Evolutionary conservation across 2,113 vertebrate species (phyloP).

Genomic region (Monarcha castaneiventris): DNA sequence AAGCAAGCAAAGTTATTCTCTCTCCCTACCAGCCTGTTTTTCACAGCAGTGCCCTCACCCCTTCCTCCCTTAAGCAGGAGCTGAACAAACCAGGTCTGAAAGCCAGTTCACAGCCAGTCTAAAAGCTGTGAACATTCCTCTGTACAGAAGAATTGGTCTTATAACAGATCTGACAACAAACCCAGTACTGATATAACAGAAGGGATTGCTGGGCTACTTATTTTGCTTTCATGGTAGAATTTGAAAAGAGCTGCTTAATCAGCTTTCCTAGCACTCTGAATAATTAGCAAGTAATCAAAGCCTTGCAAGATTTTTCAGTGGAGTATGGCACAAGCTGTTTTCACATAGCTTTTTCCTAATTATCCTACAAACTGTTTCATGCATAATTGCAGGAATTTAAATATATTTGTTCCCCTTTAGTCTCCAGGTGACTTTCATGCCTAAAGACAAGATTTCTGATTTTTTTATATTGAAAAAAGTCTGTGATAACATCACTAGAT

Average conservation of each 20-base stretch:
- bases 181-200: not conserved
- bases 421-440: constrained; percentile 24
- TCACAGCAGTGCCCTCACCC: not conserved
- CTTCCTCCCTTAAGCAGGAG: not conserved
- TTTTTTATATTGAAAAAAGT: not conserved
- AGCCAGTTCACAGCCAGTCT: not conserved
- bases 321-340: constrained; percentile 24
- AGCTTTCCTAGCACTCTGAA: constrained; percentile 53
- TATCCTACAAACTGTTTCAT: not conserved
- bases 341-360: constrained; percentile 2
- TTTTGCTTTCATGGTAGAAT: constrained; percentile 24
- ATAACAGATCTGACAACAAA: not conserved
- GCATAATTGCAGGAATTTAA: constrained; percentile 39
- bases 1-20: not conserved
- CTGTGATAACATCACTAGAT: not conserved
- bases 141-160: not conserved
- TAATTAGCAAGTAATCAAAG: constrained; percentile 56
- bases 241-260: constrained; percentile 44
- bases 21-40: not conserved
- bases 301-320: not conserved
- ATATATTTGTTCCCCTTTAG: constrained; percentile 19
- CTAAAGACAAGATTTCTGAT: not conserved
- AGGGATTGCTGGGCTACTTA: not conserved
- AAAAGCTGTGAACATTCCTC: not conserved
- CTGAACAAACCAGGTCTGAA: not conserved